These are phyloP conservation scores for Dasyurus viverrinus DNA, from an alignment of 2,113 vertebrate species.

Conservation along the genomic window DNA sequence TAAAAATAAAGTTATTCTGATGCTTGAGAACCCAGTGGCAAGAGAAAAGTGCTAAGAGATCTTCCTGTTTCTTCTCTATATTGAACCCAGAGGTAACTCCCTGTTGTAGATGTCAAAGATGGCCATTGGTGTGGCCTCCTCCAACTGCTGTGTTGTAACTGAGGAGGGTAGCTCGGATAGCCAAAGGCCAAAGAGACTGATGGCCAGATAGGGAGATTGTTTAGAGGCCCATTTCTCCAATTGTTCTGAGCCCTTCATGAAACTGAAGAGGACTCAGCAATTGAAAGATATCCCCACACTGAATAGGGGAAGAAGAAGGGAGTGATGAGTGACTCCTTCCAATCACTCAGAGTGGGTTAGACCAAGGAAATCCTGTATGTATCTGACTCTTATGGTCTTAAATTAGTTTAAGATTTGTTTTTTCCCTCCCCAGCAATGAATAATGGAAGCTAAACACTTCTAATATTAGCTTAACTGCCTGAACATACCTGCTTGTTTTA, in stretches of 20 bases:
- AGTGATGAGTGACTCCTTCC: background rate
- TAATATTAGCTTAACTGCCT: background rate
- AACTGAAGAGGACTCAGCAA: background rate
- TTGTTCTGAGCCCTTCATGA: background rate
- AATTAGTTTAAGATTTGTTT: background rate
- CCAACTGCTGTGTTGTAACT: background rate
- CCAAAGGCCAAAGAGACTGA: background rate
- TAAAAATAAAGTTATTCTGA: background rate
- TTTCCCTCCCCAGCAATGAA: background rate
- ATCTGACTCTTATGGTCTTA: background rate
- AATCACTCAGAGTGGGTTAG: background rate
- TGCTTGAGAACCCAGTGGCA: background rate
- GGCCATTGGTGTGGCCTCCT: background rate
- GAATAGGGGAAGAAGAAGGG: background rate
- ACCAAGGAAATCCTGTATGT: background rate
- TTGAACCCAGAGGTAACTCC: background rate
- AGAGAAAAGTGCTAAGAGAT: background rate
- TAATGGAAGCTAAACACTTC: background rate
- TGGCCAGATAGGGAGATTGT: background rate
- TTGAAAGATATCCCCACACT: background rate
- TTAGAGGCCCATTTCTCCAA: background rate
- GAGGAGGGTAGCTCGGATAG: conserved; percentile 7
- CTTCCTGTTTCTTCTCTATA: background rate
- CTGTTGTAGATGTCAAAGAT: background rate
- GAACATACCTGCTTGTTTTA: background rate